These are phyloP conservation scores for Pogonocichla stellata DNA, from an alignment of 2,113 vertebrate genomes.

Conservation along the genomic window DNA sequence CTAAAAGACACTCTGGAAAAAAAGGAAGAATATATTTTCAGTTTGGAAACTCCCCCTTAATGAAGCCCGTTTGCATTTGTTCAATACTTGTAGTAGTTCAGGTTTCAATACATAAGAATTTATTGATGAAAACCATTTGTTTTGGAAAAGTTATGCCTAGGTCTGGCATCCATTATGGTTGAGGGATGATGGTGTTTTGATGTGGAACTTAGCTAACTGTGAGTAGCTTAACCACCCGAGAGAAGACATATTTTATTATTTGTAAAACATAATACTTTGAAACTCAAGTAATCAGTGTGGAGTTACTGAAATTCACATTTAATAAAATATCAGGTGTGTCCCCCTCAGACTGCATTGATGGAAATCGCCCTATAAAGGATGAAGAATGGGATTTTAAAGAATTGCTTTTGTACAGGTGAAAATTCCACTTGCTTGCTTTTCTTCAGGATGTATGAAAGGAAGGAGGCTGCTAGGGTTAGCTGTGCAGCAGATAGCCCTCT, in stretches of 20 bases:
- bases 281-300: not conserved
- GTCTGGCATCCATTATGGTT: not conserved
- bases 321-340: not conserved
- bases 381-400: not conserved
- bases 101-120: not conserved
- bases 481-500: not conserved
- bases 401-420: not conserved
- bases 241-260: not conserved
- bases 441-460: not conserved
- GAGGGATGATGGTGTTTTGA: not conserved
- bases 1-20: not conserved
- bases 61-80: not conserved
- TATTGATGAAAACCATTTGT: not conserved
- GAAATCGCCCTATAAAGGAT: not conserved
- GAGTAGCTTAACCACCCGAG: not conserved
- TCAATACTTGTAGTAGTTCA: not conserved
- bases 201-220: not conserved
- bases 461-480: not conserved
- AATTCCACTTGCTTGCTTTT: not conserved
- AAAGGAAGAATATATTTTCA: not conserved
- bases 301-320: not conserved
- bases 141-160: not conserved
- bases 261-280: not conserved
- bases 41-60: not conserved
- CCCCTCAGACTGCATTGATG: not conserved